These are phyloP conservation scores for Eurytoma californica DNA, from an alignment of 2,888 invertebrate species.

Conservation along the genomic window DNA sequence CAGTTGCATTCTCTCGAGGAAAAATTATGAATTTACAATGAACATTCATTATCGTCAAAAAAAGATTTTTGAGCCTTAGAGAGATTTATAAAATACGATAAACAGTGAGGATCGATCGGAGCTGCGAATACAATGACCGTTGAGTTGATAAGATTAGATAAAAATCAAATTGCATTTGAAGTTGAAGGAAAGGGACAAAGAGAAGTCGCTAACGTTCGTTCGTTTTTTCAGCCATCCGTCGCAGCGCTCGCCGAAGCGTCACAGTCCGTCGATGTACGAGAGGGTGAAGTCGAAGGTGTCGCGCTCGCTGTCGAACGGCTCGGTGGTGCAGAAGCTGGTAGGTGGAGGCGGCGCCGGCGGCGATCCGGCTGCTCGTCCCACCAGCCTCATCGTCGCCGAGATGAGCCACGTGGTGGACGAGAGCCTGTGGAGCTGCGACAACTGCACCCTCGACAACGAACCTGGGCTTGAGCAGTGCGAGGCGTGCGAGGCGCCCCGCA, in stretches of 20 bases:
- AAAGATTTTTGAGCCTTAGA: no score
- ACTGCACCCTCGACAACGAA: constrained; percentile 86
- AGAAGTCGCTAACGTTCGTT: no score
- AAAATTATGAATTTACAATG: background rate
- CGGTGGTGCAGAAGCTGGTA: constrained; percentile 73
- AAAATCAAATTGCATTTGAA: no score
- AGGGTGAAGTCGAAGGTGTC: constrained; percentile 77
- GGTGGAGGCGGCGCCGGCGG: constrained; percentile 65
- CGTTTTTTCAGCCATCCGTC: constrained; percentile 56
- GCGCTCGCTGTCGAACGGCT: constrained; percentile 81
- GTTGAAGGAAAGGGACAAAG: no score
- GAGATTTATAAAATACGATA: no score
- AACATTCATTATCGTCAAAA: no score
- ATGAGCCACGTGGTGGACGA: constrained; percentile 66
- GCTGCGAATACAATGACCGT: no score
- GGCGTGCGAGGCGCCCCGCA: constrained; percentile 84
- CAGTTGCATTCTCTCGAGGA: background rate
- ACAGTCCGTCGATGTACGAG: constrained; percentile 75
- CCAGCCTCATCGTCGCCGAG: constrained; percentile 79
- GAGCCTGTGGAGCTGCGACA: constrained; percentile 81
- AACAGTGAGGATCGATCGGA: no score
- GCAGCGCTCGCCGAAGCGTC: constrained; percentile 76
- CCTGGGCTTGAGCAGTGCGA: constrained; percentile 82
- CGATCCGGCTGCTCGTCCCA: constrained; percentile 75
- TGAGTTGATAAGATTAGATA: no score